phyloP scores from a whole-genome alignment of 1,140 invertebrate species.

The Trichoplusia ni region DNA sequence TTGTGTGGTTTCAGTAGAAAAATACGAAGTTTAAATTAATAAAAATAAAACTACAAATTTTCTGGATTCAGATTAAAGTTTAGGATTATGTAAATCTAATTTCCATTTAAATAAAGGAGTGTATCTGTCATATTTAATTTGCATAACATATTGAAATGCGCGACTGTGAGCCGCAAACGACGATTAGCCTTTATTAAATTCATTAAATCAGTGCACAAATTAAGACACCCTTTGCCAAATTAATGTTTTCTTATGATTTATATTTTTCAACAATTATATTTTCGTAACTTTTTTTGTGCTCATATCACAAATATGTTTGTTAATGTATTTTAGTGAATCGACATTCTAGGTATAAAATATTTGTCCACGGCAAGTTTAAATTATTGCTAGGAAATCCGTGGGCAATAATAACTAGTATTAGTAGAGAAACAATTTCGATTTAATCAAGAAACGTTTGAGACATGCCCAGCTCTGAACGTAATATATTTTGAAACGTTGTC shows the following conservation, averaged over 20 bases:
- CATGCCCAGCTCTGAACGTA: no score
- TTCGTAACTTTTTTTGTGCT: neutral
- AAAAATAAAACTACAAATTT: constrained; percentile 19
- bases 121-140: constrained; percentile 10
- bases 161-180: neutral
- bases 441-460: no score
- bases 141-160: constrained; percentile 11
- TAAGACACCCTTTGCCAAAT: neutral
- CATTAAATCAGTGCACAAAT: constrained; percentile 1
- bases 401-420: no score
- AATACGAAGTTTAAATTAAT: no score
- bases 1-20: no score
- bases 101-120: constrained; percentile 41
- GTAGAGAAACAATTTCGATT: no score
- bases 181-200: constrained; percentile 5
- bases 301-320: no score
- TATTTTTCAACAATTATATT: neutral
- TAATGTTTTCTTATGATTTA: no score
- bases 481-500: neutral
- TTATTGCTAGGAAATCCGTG: no score
- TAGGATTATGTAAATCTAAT: constrained; percentile 36
- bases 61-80: constrained; percentile 29
- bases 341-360: no score
- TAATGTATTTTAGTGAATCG: no score
- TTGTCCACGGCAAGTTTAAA: no score